A percentile compares a stretch with the other conserved stretches of the same genome.
phyloP scores from a whole-genome alignment of 2,797 vertebrate species.

The Neopelma chrysocephalum region DNA sequence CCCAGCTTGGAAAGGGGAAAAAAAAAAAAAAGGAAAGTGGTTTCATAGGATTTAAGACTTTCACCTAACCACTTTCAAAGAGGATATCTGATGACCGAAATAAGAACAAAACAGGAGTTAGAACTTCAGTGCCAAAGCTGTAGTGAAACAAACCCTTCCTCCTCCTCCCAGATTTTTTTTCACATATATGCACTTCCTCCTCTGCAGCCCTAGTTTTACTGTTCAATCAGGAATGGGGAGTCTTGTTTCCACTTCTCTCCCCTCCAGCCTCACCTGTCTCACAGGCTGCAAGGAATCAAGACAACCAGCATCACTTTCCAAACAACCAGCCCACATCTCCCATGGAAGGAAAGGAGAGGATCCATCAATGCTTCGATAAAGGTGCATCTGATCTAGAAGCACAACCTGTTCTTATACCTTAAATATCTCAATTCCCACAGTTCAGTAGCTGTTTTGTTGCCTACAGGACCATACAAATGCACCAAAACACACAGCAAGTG shows the following conservation, averaged over 20 bases:
- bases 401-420: neutral
- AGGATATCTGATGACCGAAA: neutral
- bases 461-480: neutral
- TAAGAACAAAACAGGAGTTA: neutral
- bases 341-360: neutral
- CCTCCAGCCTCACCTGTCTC: neutral
- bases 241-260: neutral
- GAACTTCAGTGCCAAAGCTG: neutral
- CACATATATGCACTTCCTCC: neutral
- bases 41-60: neutral
- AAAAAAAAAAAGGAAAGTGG: neutral
- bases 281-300: neutral
- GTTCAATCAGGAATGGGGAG: neutral
- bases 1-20: neutral
- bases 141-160: neutral
- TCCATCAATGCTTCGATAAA: neutral
- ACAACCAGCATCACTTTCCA: neutral
- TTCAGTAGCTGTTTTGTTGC: neutral
- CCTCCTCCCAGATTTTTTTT: neutral
- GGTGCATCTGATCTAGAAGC: neutral
- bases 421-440: neutral
- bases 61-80: neutral
- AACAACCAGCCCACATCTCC: neutral
- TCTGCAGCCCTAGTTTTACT: neutral
- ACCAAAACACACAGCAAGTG: neutral